A percentile compares a stretch with the other conserved stretches of the same genome.
phyloP scores from a whole-genome alignment of 2,113 vertebrate species.

The Pterocles gutturalis region DNA sequence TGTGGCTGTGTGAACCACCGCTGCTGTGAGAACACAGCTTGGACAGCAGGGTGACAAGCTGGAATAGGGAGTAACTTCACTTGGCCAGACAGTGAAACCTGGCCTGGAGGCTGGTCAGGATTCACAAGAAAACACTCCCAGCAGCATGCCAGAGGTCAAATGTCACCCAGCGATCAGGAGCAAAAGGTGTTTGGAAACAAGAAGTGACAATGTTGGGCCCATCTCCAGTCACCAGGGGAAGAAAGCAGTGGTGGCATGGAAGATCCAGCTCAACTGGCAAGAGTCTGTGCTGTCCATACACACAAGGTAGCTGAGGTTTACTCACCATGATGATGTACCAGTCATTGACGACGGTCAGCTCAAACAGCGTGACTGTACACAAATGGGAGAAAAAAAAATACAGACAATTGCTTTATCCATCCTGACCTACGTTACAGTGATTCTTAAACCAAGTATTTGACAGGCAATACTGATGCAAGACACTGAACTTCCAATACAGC shows the following conservation, averaged over 20 bases:
- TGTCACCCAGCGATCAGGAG: neutral
- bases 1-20: neutral
- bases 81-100: neutral
- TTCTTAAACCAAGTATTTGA: neutral
- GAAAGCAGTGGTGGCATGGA: neutral
- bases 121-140: neutral
- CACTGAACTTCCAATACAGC: neutral
- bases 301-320: neutral
- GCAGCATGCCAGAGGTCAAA: neutral
- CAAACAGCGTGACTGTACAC: conserved; percentile 92
- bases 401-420: neutral
- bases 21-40: neutral
- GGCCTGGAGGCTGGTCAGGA: neutral
- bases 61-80: neutral
- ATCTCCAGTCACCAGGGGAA: neutral
- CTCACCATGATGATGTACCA: conserved; percentile 99
- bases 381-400: neutral
- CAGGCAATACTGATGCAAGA: neutral
- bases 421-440: neutral
- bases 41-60: neutral
- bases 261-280: neutral
- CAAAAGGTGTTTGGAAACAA: neutral
- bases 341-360: conserved; percentile 97
- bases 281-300: neutral
- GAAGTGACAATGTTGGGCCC: neutral